Percentiles rank a stretch among this genome's conserved stretches.
phyloP scores from a whole-genome alignment of 2,888 invertebrate species.

The Chesias legatella region DNA sequence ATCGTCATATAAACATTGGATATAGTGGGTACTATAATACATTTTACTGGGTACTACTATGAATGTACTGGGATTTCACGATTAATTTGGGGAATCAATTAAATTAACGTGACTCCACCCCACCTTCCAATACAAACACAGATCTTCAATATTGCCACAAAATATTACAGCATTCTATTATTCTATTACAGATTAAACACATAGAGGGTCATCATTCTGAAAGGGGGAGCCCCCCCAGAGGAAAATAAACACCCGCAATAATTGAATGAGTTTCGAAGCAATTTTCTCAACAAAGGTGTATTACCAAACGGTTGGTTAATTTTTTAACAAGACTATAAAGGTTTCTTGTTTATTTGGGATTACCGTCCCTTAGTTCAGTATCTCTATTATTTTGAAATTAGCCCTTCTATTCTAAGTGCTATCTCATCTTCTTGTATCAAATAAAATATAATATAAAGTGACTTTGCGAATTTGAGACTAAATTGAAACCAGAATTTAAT shows the following conservation, averaged over 20 bases:
- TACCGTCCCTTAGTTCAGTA: no score
- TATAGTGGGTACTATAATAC: no score
- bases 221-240: slow-evolving; percentile 19
- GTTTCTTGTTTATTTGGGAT: no score
- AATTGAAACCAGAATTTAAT: no score
- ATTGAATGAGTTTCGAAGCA: slow-evolving; percentile 30
- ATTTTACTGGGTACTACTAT: no score
- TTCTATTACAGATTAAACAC: slow-evolving; percentile 27
- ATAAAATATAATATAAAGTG: no score
- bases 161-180: slow-evolving; percentile 23
- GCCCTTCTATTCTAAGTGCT: no score
- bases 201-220: slow-evolving; percentile 26
- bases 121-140: slow-evolving; percentile 9
- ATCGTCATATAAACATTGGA: no score
- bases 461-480: no score
- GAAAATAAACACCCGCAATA: slow-evolving; percentile 32
- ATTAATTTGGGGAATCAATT: neutral
- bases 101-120: neutral
- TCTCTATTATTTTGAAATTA: no score
- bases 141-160: slow-evolving; percentile 19
- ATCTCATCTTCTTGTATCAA: no score
- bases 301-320: slow-evolving; percentile 24
- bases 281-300: slow-evolving; percentile 28
- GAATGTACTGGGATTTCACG: no score
- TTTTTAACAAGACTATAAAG: slow-evolving; percentile 13